Evolutionary conservation across 2,888 invertebrate genomes (phyloP), one percentile per base, ranked within the genome.

Genomic region (Drosophila recens): DNA sequence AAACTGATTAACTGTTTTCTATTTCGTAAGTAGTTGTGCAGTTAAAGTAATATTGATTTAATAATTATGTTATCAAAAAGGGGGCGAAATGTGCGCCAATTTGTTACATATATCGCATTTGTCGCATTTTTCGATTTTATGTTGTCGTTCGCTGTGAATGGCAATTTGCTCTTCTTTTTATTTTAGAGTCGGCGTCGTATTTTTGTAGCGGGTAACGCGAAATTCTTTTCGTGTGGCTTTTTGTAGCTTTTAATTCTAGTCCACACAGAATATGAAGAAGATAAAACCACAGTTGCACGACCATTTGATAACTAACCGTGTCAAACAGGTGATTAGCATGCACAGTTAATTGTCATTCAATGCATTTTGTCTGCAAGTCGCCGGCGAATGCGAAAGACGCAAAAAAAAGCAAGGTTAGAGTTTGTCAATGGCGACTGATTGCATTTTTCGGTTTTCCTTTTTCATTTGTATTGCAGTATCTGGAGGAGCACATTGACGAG

Each of bases 401-500:
- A 45, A 66, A 70, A 87, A n/a, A 66, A 70, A 87, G 79, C 79
- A 83, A 83, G 89, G 87, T 80, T 89, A 84, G 70, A 54, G 49
- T 63, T 61, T 59, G 45, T 9, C 58, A 27, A 5, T 67, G 57
- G 36, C 45, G 59, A 54, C 13, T 36, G 59, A 57, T 13, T 36
- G 45, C 53, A 48, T 43, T 48, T 42, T 42, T 72, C 42, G 51
- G 49, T 30, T 57, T 59, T 52, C 8, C 30, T 36, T 8, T n/a
- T 49, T 15, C 6, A 34, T 17, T 11, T 15, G 9, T 13, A 30
- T 57, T 48, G 4, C 49, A 87, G 81, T 97, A 97, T 91, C 94
- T 97, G 86, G 96, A 96, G 76, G 95, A 96, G 84, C 96, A 97
- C 93, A 95, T 96, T 72, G 95, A 96, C 87, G 95, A 96, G 92